Evolutionary conservation across 1,140 invertebrate genomes (phyloP).

Genomic region (Lamellibrachia luymesi): DNA sequence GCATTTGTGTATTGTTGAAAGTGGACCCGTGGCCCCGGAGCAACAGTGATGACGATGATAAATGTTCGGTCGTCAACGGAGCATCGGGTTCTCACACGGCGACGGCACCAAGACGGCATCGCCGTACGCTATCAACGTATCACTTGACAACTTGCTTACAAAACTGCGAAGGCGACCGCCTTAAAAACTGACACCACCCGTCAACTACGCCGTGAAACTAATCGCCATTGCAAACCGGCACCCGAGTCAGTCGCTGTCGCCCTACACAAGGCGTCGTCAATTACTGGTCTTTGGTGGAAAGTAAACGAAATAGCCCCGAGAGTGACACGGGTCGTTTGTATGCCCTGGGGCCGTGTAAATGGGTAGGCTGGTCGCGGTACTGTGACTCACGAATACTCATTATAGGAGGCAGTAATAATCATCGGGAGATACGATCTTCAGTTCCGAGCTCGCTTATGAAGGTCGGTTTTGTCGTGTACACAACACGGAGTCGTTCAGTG

Average conservation of each 20-base stretch:
- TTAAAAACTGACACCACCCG: not conserved
- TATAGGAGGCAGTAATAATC: not conserved
- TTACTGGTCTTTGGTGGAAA: not conserved
- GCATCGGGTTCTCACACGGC: not conserved
- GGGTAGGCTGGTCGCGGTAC: not conserved
- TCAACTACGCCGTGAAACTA: not conserved
- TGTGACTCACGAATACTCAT: not conserved
- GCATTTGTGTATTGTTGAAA: no score
- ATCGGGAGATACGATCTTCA: not conserved
- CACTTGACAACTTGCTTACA: not conserved
- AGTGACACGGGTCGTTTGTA: not conserved
- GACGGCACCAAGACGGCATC: not conserved
- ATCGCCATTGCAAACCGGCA: not conserved
- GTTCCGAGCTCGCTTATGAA: not conserved
- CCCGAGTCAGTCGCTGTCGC: not conserved
- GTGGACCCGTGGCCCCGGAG: no score
- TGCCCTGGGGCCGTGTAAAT: not conserved
- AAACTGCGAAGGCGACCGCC: not conserved
- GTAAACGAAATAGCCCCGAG: not conserved
- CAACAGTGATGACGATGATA: not conserved
- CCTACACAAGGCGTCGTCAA: not conserved
- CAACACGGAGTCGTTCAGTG: not conserved
- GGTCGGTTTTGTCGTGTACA: not conserved
- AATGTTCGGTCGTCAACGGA: not conserved
- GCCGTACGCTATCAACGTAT: not conserved